A percentile compares a stretch with the other conserved stretches of the same genome.
phyloP scores from a whole-genome alignment of 2,797 vertebrate genomes.

The Arnoldichthys spilopterus region DNA sequence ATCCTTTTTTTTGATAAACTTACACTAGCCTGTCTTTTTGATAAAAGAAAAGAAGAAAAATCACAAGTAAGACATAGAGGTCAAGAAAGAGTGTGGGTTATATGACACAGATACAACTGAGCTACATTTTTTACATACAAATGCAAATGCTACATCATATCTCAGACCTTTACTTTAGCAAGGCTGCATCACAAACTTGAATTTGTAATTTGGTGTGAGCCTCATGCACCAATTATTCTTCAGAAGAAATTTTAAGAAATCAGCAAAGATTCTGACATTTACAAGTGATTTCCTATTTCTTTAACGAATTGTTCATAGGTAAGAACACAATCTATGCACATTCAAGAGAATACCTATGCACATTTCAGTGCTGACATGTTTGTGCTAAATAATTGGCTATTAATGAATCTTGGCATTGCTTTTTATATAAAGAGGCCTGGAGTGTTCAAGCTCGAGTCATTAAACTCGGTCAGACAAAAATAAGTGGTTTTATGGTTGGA shows the following conservation, averaged over 20 bases:
- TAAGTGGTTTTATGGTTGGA: not conserved
- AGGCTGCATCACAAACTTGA: not conserved
- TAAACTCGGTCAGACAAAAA: not conserved
- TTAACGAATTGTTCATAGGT: too few species aligned
- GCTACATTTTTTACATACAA: not conserved
- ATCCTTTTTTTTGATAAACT: not conserved
- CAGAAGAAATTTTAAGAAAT: too few species aligned
- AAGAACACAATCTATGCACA: too few species aligned
- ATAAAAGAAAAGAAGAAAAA: conserved; percentile 14
- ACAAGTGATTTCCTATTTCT: too few species aligned
- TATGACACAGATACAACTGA: conserved; percentile 7
- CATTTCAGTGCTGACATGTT: too few species aligned
- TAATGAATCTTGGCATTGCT: not conserved
- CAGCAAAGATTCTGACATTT: too few species aligned
- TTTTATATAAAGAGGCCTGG: not conserved
- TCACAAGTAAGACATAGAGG: conserved; percentile 12
- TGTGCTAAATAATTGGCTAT: too few species aligned
- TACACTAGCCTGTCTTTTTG: not conserved
- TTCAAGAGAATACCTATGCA: too few species aligned
- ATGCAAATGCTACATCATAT: conserved; percentile 15
- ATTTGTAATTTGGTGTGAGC: too few species aligned
- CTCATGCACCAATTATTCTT: too few species aligned
- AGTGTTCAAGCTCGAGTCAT: not conserved
- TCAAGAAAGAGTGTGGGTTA: conserved; percentile 18
- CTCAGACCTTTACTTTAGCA: not conserved